A percentile compares a stretch with the other conserved stretches of the same genome.
phyloP scores from a whole-genome alignment of 2,888 invertebrate species.

The Ametastegia equiseti region DNA sequence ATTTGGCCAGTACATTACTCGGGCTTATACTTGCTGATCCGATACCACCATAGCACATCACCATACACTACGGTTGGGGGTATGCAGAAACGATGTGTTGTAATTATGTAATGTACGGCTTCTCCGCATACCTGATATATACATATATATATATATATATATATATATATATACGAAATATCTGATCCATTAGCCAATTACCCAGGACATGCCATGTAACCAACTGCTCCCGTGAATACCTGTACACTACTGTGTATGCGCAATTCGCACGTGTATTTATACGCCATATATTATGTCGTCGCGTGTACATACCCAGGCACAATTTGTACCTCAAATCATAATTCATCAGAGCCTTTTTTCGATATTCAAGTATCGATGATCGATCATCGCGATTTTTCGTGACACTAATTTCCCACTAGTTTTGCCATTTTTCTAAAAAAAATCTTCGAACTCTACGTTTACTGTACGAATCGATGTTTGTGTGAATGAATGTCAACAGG shows the following conservation, averaged over 20 bases:
- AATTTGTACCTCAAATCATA: background rate
- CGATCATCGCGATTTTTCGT: no score
- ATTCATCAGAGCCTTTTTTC: background rate
- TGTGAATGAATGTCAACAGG: background rate
- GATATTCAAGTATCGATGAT: background rate
- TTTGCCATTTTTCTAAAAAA: no score
- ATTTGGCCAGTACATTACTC: constrained; percentile 60
- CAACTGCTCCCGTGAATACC: constrained; percentile 1
- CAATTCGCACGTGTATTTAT: background rate
- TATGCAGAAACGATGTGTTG: constrained; percentile 65
- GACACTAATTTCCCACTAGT: no score
- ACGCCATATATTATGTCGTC: background rate
- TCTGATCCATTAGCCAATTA: constrained; percentile 70
- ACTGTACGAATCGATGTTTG: no score
- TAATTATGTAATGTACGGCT: constrained; percentile 65
- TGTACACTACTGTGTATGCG: background rate
- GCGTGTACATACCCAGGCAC: background rate
- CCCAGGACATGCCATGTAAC: constrained; percentile 63
- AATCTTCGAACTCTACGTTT: no score
- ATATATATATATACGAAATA: no score
- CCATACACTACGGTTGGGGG: constrained; percentile 11
- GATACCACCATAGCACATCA: no score
- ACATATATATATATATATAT: no score
- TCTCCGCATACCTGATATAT: constrained; percentile 55
- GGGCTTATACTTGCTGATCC: background rate